A percentile compares a stretch with the other conserved stretches of the same genome.
Conservation (phyloP, 1,140 invertebrate genomes). For the Drosophila mojavensis region DNA sequence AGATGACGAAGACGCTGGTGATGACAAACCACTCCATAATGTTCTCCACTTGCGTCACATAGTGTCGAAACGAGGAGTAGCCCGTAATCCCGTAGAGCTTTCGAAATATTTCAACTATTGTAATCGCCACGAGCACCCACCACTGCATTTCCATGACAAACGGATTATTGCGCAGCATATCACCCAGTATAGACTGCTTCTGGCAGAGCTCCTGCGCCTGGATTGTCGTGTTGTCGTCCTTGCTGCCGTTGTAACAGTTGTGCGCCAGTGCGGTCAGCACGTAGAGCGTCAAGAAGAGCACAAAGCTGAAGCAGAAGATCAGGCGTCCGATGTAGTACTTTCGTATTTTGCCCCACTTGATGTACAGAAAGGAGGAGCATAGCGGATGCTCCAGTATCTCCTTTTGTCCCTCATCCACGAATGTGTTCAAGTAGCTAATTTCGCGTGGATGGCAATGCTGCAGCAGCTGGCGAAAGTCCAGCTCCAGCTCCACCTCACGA, state of each 20-base stretch:
- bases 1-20: conserved; percentile 91
- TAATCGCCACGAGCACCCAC: conserved; percentile 90
- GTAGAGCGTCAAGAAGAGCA: conserved; percentile 90
- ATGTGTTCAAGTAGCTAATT: conserved; percentile 92
- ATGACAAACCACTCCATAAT: conserved; percentile 94
- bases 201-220: conserved; percentile 89
- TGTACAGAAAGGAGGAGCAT: conserved; percentile 92
- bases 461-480: conserved; percentile 91
- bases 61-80: conserved; percentile 90
- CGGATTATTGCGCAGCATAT: conserved; percentile 89
- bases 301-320: conserved; percentile 91
- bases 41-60: conserved; percentile 92
- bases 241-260: conserved; percentile 91
- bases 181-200: conserved; percentile 89
- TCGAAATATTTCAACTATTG: conserved; percentile 90
- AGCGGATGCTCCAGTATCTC: conserved; percentile 92
- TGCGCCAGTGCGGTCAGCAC: conserved; percentile 90
- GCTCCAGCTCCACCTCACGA: conserved; percentile 91
- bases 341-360: conserved; percentile 95
- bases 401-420: conserved; percentile 93
- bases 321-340: conserved; percentile 93
- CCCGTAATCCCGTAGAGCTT: conserved; percentile 91
- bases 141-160: conserved; percentile 91
- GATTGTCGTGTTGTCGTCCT: conserved; percentile 88
- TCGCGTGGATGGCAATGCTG: conserved; percentile 91